Conservation (phyloP, 1,140 invertebrate species). For the Philotrypesis tridentata region DNA sequence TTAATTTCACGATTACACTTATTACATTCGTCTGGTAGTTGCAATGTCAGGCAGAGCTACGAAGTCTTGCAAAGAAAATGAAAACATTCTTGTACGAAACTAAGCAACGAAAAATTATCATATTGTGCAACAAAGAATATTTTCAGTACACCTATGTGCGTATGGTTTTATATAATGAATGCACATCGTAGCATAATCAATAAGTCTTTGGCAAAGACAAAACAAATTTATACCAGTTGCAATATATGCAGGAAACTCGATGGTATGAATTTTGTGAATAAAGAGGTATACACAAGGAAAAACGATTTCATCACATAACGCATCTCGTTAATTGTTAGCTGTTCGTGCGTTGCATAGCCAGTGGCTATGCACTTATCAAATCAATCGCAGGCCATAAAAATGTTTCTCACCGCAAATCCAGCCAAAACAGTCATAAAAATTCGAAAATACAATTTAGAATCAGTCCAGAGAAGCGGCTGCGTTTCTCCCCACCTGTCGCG, state of each 20-base stretch:
- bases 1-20: neutral
- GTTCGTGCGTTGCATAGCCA: too few relatives aligned
- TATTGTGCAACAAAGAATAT: neutral
- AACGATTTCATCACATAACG: neutral
- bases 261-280: neutral
- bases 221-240: neutral
- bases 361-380: too few relatives aligned
- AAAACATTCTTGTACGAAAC: neutral
- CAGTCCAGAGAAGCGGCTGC: neutral
- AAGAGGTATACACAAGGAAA: neutral
- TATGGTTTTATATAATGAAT: neutral
- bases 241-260: neutral
- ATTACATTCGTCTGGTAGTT: neutral
- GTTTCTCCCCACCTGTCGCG: neutral
- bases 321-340: neutral
- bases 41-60: neutral
- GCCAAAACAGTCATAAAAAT: neutral
- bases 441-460: neutral
- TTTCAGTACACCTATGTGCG: neutral
- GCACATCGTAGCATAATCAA: neutral
- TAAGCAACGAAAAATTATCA: too few relatives aligned
- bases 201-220: too few relatives aligned
- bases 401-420: neutral
- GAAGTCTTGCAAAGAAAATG: too few relatives aligned
- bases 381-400: too few relatives aligned